Base-by-base conservation (phyloP, 2,888 invertebrate genomes). In the Epinotia demarniana region DNA sequence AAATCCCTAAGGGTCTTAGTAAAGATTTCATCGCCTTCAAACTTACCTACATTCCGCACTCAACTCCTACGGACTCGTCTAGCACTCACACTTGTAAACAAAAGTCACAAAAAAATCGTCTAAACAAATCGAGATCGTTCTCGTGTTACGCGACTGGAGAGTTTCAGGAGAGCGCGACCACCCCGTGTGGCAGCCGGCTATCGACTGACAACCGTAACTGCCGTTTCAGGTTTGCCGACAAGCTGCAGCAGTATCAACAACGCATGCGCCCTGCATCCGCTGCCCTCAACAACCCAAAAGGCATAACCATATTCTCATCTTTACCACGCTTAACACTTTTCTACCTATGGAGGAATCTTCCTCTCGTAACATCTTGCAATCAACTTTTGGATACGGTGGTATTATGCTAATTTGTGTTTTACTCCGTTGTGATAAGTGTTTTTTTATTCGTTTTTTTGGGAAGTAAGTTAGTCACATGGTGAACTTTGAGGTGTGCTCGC, bases 241-340 rank as follows among this genome's bases (percentile, higher is more conserved):
- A 89, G 89, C 92, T 93, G 93, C 93, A 93, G 93, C 93, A 93
- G 86, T 88, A 85, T 78, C 77, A 71, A 83, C 77, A 76, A 81
- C 93, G 93, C 93, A 88, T 89, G 93, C 93, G 92, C 83, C 73
- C 78, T 89, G 88, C 90, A 90, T 89, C 87, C 86, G 87, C 82
- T 87, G 84, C 85, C n/a, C 46, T 23, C 5, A 23, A 19, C 46
- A 60, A 69, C 58, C 43, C n/a, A 27, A 69, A 69, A 46, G 58
- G 11, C 58, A 60, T 46, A 46, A 46, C 43, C 13, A 11, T 12
- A n/a, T 1, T 23, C 43, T 18, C 46, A 13, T 43, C n/a, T n/a
- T 5, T 4, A 46, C 27, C 69, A 19, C 55, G 27, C 69, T n/a
- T 58, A 46, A n/a, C 46, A 4, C 46, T 12, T 60, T 33, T 60